A percentile compares a stretch with the other conserved stretches of the same genome.
phyloP scores from a whole-genome alignment of 2,888 invertebrate species.

The Eilema caniola region DNA sequence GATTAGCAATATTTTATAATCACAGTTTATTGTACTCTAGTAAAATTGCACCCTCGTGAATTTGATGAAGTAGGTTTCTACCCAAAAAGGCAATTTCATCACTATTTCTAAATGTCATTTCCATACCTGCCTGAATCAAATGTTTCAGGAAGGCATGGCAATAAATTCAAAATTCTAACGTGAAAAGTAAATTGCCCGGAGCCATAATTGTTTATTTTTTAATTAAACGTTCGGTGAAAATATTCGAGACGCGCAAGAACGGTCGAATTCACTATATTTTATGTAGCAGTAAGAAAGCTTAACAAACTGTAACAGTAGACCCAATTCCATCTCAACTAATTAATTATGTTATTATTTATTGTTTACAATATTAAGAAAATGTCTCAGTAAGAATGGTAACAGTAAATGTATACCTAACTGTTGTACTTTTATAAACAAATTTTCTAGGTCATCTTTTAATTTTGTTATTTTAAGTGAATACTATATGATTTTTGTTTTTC shows the following conservation, averaged over 20 bases:
- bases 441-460: background rate
- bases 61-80: background rate
- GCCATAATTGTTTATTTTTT: slow-evolving; percentile 47
- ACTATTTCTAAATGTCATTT: background rate
- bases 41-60: background rate
- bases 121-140: background rate
- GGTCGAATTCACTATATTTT: slow-evolving; percentile 51
- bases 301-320: slow-evolving; percentile 59
- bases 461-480: background rate
- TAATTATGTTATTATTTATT: slow-evolving; percentile 32
- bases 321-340: slow-evolving; percentile 47
- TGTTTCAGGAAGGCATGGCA: background rate
- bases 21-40: background rate
- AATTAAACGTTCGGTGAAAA: slow-evolving; percentile 56
- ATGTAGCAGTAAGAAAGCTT: slow-evolving; percentile 55
- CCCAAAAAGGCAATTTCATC: background rate
- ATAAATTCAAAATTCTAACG: slow-evolving; percentile 7
- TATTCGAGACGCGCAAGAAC: slow-evolving; percentile 39
- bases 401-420: slow-evolving; percentile 6
- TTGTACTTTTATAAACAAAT: background rate
- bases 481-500: no score
- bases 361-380: slow-evolving; percentile 25
- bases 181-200: slow-evolving; percentile 8
- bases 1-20: no score
- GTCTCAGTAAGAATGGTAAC: background rate